Base-by-base conservation (phyloP, 1,140 invertebrate genomes). In the Calosoma granatense region DNA sequence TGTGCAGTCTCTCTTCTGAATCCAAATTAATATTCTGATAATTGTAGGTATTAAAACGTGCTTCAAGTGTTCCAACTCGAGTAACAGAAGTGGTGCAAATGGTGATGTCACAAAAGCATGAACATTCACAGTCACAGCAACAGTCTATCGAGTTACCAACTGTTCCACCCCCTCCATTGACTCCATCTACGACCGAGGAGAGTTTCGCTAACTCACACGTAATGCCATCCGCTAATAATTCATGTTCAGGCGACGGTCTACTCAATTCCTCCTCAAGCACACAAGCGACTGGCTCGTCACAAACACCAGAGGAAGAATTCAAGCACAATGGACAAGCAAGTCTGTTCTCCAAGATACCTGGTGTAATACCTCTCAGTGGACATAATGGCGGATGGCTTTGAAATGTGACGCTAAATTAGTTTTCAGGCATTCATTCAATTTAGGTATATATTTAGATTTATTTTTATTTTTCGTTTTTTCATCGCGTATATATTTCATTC, bases 301-400 rank as follows among this genome's bases (percentile, higher is more conserved):
- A 72, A 63, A 72, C 70, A 14, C 70, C 70, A 1, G 70, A 72
- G 56, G 70, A 72, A 14, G 70, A 72, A 55, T 68, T 66, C 54
- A 64, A 63, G 19, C 60, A 57, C 15, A 65, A 65, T 59, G 60
- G 60, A 39, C 61, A 61, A 55, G 55, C 60, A 53, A 60, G 56
- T 47, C 60, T 61, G 20, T 56, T 80, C 51, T 78, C 79, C 23
- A 76, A 78, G 57, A 67, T 83, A 43, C 76, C 80, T 6, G 80
- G 80, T 4, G 79, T 83, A 61, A 81, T 83, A 61, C 81, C 81
- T 22, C 73, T 83, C 53, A 78, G 79, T 58, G 81, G 81, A 39
- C 80, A 81, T 64, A 80, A 80, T 62, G 73, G 77, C 41, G 81
- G 81, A 55, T 83, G 82, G 82, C 77, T 83, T 60, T 81, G 73